Conservation (phyloP, 2,888 invertebrate species). For the Epinotia bilunana region DNA sequence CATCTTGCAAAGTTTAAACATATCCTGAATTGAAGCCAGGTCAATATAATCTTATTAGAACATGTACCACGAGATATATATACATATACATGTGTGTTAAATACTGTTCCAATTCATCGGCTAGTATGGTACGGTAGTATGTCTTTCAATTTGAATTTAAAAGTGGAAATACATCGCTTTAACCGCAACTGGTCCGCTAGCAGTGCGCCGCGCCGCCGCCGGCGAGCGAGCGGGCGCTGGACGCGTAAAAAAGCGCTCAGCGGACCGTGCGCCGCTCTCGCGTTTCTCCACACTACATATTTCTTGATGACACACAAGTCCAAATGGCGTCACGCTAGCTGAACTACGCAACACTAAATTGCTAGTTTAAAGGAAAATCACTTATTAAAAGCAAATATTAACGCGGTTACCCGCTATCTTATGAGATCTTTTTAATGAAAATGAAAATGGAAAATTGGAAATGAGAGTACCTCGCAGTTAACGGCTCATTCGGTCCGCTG, state of each 20-base stretch:
- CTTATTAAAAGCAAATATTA: constrained; percentile 40
- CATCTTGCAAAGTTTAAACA: neutral
- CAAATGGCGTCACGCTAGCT: constrained; percentile 73
- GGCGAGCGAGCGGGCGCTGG: constrained; percentile 49
- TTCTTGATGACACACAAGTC: constrained; percentile 75
- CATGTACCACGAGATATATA: neutral
- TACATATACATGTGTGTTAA: no score
- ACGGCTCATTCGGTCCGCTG: neutral
- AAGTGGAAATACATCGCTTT: neutral
- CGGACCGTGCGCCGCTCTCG: constrained; percentile 73
- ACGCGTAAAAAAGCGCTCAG: constrained; percentile 68
- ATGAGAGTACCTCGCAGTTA: constrained; percentile 5
- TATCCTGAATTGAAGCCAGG: no score
- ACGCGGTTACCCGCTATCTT: constrained; percentile 24
- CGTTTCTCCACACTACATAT: constrained; percentile 80
- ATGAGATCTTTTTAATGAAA: constrained; percentile 39
- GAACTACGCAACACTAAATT: constrained; percentile 53
- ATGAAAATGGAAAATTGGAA: constrained; percentile 28
- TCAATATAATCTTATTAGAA: neutral
- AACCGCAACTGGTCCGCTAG: constrained; percentile 16
- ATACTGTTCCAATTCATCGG: neutral
- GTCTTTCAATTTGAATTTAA: no score
- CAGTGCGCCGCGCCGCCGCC: constrained; percentile 42
- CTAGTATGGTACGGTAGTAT: neutral
- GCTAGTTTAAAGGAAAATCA: constrained; percentile 48